Base-by-base conservation (phyloP, 1,140 invertebrate species). In the Neuroterus valhalla region DNA sequence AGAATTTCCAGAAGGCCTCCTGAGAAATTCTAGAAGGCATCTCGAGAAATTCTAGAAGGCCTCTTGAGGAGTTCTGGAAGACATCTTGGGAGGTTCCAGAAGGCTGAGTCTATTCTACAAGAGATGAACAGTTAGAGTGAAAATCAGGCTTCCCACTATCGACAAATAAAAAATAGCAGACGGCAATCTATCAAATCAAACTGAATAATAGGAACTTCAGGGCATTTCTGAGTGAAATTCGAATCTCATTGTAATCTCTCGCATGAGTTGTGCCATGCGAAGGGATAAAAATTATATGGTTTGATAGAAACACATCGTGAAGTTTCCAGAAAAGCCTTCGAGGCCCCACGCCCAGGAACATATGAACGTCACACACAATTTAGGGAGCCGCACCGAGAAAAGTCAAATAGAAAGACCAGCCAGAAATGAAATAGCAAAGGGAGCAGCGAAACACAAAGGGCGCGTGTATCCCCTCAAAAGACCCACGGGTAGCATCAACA, bases 281-380 rank as follows among this genome's bases (percentile, higher is more conserved):
- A 62, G 55, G 55, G 55, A 62, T 62, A 62, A 62, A 62, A 62
- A 62, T 62, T 62, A 62, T 62, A 62, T 62, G 55, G 55, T 62
- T 62, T 62, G 55, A 38, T 62, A 62, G 55, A 38, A 62, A 62
- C 31, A 62, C 23, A 62, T 62, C 2, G 26, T 23, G 3, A 14
- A 50, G 19, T 62, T 62, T 62, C 55, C 23, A 62, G 43, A 74
- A 74, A 71, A 66, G 68, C 23, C 46, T 70, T 21, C 10, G 38
- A 15, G n/a, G 52, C 31, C 15, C 23, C 23, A 48, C 38, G 23
- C 12, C 43, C 21, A 19, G 31, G 48, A 42, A 66, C 71, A 72
- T 74, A 71, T 69, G 71, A 46, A 45, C 71, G 76, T 71, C 67
- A 73, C 44, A 68, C 70, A 71, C 62, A 74, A 74, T 71, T 73